Evolutionary conservation across 2,113 vertebrate species (phyloP), one percentile per base, ranked within the genome.

Genomic region (Cryptotis parvus): DNA sequence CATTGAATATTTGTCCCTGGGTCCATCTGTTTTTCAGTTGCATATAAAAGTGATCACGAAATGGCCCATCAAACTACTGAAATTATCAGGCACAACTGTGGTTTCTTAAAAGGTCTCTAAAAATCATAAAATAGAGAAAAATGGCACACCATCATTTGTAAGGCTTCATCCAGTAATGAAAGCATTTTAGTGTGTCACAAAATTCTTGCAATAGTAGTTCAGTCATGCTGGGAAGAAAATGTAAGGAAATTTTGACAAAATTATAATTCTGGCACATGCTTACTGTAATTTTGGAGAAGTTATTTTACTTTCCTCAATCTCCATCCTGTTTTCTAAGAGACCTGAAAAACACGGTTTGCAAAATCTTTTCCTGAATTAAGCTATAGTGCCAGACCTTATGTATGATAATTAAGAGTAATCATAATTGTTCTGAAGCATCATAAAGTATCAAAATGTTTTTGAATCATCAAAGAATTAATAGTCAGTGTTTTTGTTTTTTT

Each of bases 91-190:
- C 22, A 41, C 41, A 80, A 87, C 2, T 2, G 1, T 37, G 29
- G 7, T 58, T 83, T 91, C 26, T 72, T 63, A 58, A 93, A 89
- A 86, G 63, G 14, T 22, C 20, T 84, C 16, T 83, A 63, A 84
- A 39, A 78, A 90, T 66, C n/a, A 87, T 39, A 88, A 90, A 78
- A 82, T 4, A 73, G 76, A 89, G 55, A 88, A 85, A 91, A 90
- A 91, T 73, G 24, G 9, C 37, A 61, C 31, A 69, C n/a, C 33
- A 61, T 84, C 73, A 87, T 84, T 94, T 76, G 58, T 72, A 58
- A 80, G 66, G 3, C 49, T 66, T 91, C n/a, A 37, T 69, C 20
- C 35, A 49, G 15, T 70, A 31, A 87, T 78, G 55, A 90, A 91
- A 91, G 26, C 18, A 35, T 69, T 76, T 58, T 49, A 84, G 7